Evolutionary conservation across 1,140 invertebrate species (phyloP).

Genomic region (Drosophila pachea): DNA sequence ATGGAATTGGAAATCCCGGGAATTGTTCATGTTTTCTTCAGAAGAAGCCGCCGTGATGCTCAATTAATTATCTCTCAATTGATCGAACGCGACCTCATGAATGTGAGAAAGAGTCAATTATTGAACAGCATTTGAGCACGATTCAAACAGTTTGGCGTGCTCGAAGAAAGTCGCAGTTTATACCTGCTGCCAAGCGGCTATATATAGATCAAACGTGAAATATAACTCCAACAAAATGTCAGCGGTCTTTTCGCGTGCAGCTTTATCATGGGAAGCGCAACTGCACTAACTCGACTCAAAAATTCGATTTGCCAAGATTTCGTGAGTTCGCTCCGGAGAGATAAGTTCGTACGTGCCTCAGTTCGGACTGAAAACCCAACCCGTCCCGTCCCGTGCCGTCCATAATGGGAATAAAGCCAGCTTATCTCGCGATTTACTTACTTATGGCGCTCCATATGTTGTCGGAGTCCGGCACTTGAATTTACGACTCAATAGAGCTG

Average conservation of each 20-base stretch:
- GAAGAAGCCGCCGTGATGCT: neutral
- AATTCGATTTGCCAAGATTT: neutral
- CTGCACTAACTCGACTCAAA: neutral
- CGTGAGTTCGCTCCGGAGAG: neutral
- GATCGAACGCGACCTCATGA: neutral
- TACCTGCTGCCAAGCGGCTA: too few relatives aligned
- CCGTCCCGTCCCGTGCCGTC: neutral
- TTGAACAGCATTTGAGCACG: too few relatives aligned
- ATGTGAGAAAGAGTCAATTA: too few relatives aligned
- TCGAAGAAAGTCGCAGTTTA: too few relatives aligned
- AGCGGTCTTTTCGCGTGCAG: too few relatives aligned
- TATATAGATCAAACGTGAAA: too few relatives aligned
- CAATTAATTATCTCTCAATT: conserved; percentile 6
- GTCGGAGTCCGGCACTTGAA: conserved; percentile 18
- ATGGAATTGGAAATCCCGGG: neutral
- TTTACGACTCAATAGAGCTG: conserved; percentile 21
- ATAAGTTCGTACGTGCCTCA: conserved; percentile 7
- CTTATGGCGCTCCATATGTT: conserved; percentile 18
- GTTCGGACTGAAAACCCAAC: neutral
- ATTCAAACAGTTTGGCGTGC: too few relatives aligned
- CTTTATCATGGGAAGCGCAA: too few relatives aligned
- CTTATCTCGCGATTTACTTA: conserved; percentile 30
- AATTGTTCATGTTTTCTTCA: neutral
- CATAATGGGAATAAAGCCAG: neutral
- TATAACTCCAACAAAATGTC: too few relatives aligned